Percentiles rank a stretch among this genome's conserved stretches.
phyloP scores from a whole-genome alignment of 2,113 vertebrate genomes.

The Nerophis ophidion region DNA sequence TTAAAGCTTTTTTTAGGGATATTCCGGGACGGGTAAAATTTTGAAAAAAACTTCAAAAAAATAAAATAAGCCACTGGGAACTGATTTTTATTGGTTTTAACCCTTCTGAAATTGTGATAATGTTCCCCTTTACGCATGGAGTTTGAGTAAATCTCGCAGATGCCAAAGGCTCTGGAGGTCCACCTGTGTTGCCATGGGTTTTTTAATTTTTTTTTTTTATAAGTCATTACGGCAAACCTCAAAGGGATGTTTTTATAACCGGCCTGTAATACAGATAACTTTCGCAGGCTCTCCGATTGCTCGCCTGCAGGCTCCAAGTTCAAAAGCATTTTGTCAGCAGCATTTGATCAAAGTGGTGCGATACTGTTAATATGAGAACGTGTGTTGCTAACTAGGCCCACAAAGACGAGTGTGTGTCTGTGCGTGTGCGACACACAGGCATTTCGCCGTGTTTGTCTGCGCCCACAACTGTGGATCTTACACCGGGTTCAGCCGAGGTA shows the following conservation, averaged over 20 bases:
- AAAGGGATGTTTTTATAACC: conserved; percentile 38
- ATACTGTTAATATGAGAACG: conserved; percentile 53
- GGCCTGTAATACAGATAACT: conserved; percentile 23
- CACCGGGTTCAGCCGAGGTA: conserved; percentile 69
- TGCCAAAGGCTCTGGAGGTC: conserved; percentile 7
- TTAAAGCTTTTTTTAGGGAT: no score
- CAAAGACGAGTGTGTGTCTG: conserved; percentile 28
- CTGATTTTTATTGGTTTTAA: no score
- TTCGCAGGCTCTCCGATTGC: conserved; percentile 18
- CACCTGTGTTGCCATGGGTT: conserved; percentile 31
- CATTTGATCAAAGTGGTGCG: conserved; percentile 56
- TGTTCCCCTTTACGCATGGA: no score
- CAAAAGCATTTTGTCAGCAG: conserved; percentile 20
- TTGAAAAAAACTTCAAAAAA: no score
- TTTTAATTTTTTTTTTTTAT: conserved; percentile 1
- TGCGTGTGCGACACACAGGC: conserved; percentile 15
- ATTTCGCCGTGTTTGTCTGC: conserved; percentile 38
- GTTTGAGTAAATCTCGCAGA: conserved; percentile 11
- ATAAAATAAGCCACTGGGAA: no score
- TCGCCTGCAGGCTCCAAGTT: conserved; percentile 3
- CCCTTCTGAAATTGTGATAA: no score
- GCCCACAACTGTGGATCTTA: conserved; percentile 66
- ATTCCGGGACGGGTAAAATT: no score
- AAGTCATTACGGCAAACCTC: conserved; percentile 40
- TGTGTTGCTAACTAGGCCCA: conserved; percentile 43